A percentile compares a stretch with the other conserved stretches of the same genome.
Evolutionary conservation across 2,888 invertebrate genomes (phyloP).

Genomic region (Heliconius hortense): DNA sequence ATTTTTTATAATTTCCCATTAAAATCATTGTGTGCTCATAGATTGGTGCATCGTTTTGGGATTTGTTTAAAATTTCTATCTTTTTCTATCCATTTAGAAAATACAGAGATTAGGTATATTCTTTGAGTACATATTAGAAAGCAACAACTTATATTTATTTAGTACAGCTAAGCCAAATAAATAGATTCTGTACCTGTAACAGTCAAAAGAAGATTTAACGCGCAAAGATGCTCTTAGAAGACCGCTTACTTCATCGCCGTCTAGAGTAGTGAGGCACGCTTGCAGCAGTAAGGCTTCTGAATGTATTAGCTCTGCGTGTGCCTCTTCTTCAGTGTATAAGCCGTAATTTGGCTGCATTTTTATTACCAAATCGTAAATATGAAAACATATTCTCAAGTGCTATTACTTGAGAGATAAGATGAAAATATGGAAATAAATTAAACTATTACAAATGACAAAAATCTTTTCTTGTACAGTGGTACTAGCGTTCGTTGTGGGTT

Average conservation of each 20-base stretch:
- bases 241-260: slow-evolving; percentile 96
- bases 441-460: not conserved
- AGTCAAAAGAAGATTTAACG: slow-evolving; percentile 93
- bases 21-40: too few species aligned
- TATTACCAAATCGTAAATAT: not conserved
- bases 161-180: not conserved
- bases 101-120: not conserved
- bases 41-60: too few species aligned
- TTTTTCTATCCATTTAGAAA: not conserved
- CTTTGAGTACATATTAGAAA: not conserved
- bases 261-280: slow-evolving; percentile 95
- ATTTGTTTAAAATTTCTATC: not conserved
- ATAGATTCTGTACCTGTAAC: slow-evolving; percentile 88
- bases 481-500: too few species aligned
- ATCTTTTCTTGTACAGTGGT: not conserved
- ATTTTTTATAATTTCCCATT: not conserved
- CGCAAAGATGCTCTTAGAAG: slow-evolving; percentile 96
- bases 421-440: not conserved
- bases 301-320: slow-evolving; percentile 97
- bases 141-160: not conserved
- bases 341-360: slow-evolving; percentile 86
- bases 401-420: not conserved
- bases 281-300: slow-evolving; percentile 95
- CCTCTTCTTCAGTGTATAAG: slow-evolving; percentile 89
- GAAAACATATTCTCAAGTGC: not conserved